phyloP scores from a whole-genome alignment of 2,797 vertebrate species.

The Adrianichthys oophorus region DNA sequence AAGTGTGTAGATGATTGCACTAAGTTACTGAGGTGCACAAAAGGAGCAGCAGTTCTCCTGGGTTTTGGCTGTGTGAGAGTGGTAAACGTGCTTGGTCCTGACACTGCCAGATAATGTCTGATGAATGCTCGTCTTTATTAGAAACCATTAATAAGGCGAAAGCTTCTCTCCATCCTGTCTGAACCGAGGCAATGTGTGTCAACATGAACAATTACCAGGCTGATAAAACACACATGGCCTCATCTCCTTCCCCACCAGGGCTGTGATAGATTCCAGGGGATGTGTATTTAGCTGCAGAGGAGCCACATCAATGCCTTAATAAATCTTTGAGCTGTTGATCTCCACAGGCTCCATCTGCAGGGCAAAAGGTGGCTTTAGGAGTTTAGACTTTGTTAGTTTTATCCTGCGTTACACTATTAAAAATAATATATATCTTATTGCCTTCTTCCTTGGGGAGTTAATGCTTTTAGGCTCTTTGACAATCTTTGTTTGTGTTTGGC shows the following conservation, averaged over 20 bases:
- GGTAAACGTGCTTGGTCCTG: conserved; percentile 30
- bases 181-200: conserved; percentile 70
- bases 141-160: conserved; percentile 75
- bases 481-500: too few species aligned
- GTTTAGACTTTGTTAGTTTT: neutral
- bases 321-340: conserved; percentile 60
- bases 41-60: neutral
- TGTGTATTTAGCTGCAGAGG: conserved; percentile 67
- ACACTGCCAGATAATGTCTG: conserved; percentile 60
- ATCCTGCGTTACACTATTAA: neutral
- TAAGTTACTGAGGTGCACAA: too few species aligned
- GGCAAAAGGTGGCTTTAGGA: conserved; percentile 4
- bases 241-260: conserved; percentile 57
- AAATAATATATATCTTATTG: too few species aligned
- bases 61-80: conserved; percentile 2
- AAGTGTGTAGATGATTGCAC: too few species aligned
- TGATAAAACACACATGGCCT: conserved; percentile 64
- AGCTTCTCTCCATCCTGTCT: conserved; percentile 63
- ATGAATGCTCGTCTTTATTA: conserved; percentile 76
- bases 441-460: too few species aligned
- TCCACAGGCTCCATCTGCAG: conserved; percentile 15
- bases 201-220: conserved; percentile 76
- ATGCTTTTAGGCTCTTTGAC: too few species aligned
- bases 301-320: conserved; percentile 65
- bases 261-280: conserved; percentile 66